Conservation (phyloP, 2,888 invertebrate species). For the Agrotis segetum region DNA sequence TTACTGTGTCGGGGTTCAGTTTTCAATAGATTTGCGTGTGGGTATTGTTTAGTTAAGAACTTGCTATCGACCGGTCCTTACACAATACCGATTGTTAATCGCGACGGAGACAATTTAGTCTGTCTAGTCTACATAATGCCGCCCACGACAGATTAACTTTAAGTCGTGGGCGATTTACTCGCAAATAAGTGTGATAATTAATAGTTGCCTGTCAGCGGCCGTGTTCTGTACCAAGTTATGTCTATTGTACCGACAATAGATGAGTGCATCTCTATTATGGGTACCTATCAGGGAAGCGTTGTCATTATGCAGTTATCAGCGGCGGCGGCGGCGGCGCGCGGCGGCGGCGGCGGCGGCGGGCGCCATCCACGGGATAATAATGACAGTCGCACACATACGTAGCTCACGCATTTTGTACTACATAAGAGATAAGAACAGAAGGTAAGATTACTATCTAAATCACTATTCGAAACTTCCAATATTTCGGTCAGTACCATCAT, state of each 20-base stretch:
- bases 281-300: constrained; percentile 3
- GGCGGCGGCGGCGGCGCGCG: not conserved
- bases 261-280: not conserved
- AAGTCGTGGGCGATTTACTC: constrained; percentile 2
- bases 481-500: not conserved
- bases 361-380: constrained; percentile 2
- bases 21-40: not conserved
- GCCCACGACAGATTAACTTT: not conserved
- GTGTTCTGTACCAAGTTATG: not conserved
- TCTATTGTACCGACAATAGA: constrained; percentile 4
- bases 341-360: constrained; percentile 22
- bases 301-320: constrained; percentile 35
- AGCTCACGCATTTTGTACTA: constrained; percentile 5
- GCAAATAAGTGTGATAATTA: constrained; percentile 2
- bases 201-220: not conserved
- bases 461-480: not conserved
- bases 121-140: not conserved
- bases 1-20: too few species aligned
- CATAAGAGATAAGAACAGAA: not conserved
- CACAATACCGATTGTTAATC: constrained; percentile 19
- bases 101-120: constrained; percentile 11
- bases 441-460: not conserved
- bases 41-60: not conserved
- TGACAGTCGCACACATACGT: constrained; percentile 9
- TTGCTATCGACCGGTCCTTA: not conserved